Percentiles rank a stretch among this genome's conserved stretches.
phyloP scores from a whole-genome alignment of 23 tunicate species.

The Corella eumyota region DNA sequence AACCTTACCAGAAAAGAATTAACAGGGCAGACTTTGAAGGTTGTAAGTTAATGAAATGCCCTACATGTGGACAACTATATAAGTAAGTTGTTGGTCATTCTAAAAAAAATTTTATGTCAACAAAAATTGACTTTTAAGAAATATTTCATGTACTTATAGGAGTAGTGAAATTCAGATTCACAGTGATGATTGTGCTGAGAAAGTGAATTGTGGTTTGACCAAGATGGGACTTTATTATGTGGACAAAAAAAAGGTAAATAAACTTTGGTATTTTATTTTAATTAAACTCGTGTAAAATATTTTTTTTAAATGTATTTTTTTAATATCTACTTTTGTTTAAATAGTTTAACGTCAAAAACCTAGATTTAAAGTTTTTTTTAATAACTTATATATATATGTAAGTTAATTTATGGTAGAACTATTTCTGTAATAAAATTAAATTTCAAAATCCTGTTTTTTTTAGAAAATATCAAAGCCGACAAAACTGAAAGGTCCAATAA shows the following conservation, averaged over 20 bases:
- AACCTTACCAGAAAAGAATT: conserved; percentile 66
- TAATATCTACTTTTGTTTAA: background rate
- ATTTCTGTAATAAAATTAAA: too few relatives aligned
- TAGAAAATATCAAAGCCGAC: too few relatives aligned
- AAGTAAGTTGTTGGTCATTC: conserved; percentile 47
- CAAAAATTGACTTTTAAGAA: background rate
- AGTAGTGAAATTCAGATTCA: conserved; percentile 53
- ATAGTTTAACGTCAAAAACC: background rate
- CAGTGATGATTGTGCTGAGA: conserved; percentile 72
- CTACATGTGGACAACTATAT: conserved; percentile 67
- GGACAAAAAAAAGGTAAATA: conserved; percentile 16
- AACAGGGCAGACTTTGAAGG: conserved; percentile 33
- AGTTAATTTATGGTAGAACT: too few relatives aligned
- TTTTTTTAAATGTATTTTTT: too few relatives aligned
- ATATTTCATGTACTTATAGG: conserved; percentile 5
- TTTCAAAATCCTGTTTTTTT: too few relatives aligned
- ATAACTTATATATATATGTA: too few relatives aligned
- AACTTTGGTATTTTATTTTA: background rate
- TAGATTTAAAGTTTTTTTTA: too few relatives aligned
- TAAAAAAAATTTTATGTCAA: background rate
- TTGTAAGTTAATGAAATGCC: conserved; percentile 49
- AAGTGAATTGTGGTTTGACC: conserved; percentile 66
- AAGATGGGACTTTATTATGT: conserved; percentile 71
- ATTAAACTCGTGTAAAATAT: background rate
- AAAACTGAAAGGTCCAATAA: too few relatives aligned